These are phyloP conservation scores for Ernsta delagoae DNA, from an alignment of 2,888 invertebrate species.

Conservation along the genomic window DNA sequence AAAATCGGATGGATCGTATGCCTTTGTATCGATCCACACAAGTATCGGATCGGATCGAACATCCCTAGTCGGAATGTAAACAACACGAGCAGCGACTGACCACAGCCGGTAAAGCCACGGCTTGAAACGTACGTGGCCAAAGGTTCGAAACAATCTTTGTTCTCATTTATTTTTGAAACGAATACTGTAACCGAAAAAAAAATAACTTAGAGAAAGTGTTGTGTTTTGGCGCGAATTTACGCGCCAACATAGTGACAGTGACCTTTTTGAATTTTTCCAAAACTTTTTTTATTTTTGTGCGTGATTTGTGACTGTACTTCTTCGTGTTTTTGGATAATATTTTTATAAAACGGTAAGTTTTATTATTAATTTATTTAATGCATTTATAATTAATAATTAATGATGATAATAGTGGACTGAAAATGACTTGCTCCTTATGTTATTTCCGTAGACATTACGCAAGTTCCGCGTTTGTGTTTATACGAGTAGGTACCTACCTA, in stretches of 20 bases:
- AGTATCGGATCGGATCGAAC: no score
- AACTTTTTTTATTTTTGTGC: conserved; percentile 46
- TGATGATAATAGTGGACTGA: conserved; percentile 22
- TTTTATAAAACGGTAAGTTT: conserved; percentile 37
- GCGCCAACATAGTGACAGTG: conserved; percentile 65
- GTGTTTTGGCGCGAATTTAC: conserved; percentile 56
- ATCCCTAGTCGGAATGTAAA: conserved; percentile 62
- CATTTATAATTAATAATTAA: no score
- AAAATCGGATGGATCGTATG: no score
- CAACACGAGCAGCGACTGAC: conserved; percentile 50
- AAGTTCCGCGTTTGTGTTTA: conserved; percentile 48
- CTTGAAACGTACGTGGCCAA: conserved; percentile 71
- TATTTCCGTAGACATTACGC: conserved; percentile 45
- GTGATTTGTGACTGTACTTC: conserved; percentile 62
- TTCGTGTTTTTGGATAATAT: conserved; percentile 34
- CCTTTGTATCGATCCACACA: no score
- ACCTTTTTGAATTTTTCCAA: conserved; percentile 50
- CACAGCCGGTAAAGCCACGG: conserved; percentile 79
- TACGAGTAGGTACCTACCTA: no score
- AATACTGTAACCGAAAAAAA: conserved; percentile 37
- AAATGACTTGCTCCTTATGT: conserved; percentile 29
- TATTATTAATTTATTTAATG: no score
- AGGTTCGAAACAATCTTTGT: conserved; percentile 46
- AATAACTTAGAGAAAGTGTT: conserved; percentile 40
- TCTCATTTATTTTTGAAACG: conserved; percentile 38